Percentiles rank a stretch among this genome's conserved stretches.
Evolutionary conservation across 37 sponge, comb jelly and placozoan species (phyloP).

Genomic region (Theonella swinhoei): DNA sequence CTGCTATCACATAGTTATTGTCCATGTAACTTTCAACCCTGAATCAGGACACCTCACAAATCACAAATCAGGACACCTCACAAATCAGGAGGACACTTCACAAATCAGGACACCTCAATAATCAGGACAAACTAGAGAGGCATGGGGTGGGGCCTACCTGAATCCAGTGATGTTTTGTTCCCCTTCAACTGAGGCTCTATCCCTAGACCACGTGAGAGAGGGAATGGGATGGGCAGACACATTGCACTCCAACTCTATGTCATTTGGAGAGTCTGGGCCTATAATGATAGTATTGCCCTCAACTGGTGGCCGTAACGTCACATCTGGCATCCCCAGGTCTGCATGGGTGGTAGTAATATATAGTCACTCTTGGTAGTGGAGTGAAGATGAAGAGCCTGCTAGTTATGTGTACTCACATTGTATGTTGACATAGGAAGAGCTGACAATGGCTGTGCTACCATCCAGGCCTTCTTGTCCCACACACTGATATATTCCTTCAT

Average conservation of each 20-base stretch:
- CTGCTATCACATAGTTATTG: too few relatives aligned
- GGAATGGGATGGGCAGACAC: constrained; percentile 26
- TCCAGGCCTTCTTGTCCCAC: not conserved
- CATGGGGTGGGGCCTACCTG: constrained; percentile 11
- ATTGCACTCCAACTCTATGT: not conserved
- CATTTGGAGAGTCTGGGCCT: not conserved
- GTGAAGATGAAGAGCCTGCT: not conserved
- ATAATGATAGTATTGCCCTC: not conserved
- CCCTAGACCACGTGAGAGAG: constrained; percentile 1
- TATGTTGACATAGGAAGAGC: not conserved
- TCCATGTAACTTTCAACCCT: too few relatives aligned
- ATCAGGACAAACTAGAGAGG: not conserved
- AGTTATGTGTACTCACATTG: not conserved
- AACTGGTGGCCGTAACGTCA: too few relatives aligned
- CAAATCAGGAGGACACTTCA: too few relatives aligned
- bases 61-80: too few relatives aligned
- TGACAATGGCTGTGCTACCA: not conserved
- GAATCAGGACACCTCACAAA: too few relatives aligned
- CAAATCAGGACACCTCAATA: too few relatives aligned
- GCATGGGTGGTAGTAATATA: too few relatives aligned
- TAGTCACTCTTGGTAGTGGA: too few relatives aligned
- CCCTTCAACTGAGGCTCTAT: not conserved
- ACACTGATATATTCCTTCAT: not conserved
- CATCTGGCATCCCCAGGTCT: too few relatives aligned
- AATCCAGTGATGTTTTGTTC: constrained; percentile 29